Percentiles rank a stretch among this genome's conserved stretches.
Conservation (phyloP, 2,113 vertebrate genomes). For the Macaca mulatta region DNA sequence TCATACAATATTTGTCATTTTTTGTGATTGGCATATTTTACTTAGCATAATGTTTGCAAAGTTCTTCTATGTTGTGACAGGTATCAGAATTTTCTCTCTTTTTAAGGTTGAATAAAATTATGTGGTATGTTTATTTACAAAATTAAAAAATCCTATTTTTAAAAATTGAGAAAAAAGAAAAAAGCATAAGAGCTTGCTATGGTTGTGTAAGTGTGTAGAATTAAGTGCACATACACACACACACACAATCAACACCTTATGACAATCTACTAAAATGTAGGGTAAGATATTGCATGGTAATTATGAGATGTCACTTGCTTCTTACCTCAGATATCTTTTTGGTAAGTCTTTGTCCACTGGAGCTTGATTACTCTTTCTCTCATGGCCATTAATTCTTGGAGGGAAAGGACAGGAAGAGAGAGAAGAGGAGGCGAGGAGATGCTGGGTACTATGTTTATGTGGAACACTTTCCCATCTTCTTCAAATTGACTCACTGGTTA, state of each 20-base stretch:
- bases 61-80: too few relatives aligned
- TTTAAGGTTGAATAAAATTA: too few relatives aligned
- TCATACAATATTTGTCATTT: too few relatives aligned
- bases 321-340: neutral
- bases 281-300: neutral
- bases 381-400: neutral
- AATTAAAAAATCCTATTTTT: neutral
- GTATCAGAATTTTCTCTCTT: too few relatives aligned
- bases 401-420: neutral
- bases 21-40: too few relatives aligned
- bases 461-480: neutral
- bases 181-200: neutral
- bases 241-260: neutral
- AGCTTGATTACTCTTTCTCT: neutral
- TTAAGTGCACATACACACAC: neutral
- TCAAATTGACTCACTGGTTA: neutral
- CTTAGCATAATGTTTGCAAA: too few relatives aligned
- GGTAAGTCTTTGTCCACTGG: neutral
- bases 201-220: neutral
- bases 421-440: neutral
- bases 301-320: neutral
- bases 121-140: too few relatives aligned
- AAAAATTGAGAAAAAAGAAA: neutral
- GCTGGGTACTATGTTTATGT: neutral
- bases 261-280: neutral